Evolutionary conservation across 1,140 invertebrate genomes (phyloP).

Genomic region (Drosophila murphyi): DNA sequence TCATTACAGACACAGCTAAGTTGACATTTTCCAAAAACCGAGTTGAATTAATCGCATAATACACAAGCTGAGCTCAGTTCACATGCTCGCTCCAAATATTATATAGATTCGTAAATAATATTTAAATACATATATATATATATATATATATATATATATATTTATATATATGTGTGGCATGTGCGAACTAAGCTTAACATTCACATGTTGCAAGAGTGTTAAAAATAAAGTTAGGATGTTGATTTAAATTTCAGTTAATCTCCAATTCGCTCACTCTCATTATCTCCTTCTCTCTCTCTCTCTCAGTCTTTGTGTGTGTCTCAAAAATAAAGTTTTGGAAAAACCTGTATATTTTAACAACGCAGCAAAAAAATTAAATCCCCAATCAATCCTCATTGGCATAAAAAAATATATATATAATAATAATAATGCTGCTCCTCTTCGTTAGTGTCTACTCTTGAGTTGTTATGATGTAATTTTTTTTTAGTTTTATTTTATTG

Average conservation of each 20-base stretch:
- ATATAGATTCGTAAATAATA: neutral
- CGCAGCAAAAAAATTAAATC: neutral
- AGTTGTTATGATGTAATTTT: conserved; percentile 46
- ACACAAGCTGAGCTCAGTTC: neutral
- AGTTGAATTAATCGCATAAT: conserved; percentile 9
- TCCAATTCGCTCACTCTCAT: neutral
- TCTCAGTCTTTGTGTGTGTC: neutral
- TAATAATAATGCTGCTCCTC: neutral
- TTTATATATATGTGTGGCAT: neutral
- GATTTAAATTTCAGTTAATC: neutral
- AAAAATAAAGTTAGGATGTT: conserved; percentile 1
- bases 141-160: neutral
- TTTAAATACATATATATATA: neutral
- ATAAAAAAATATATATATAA: neutral
- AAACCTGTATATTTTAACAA: conserved; percentile 12
- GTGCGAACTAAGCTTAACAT: conserved; percentile 18
- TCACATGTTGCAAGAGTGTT: conserved; percentile 5
- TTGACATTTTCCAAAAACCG: conserved; percentile 38
- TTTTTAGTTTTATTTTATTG: conserved; percentile 15
- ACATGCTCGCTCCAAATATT: neutral
- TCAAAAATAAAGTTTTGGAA: neutral
- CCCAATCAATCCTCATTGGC: conserved; percentile 10
- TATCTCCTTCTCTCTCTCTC: neutral
- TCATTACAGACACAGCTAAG: conserved; percentile 48
- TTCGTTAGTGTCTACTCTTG: conserved; percentile 17